Evolutionary conservation across 2,797 vertebrate species (phyloP), one percentile per base, ranked within the genome.

Genomic region (Labroides dimidiatus): DNA sequence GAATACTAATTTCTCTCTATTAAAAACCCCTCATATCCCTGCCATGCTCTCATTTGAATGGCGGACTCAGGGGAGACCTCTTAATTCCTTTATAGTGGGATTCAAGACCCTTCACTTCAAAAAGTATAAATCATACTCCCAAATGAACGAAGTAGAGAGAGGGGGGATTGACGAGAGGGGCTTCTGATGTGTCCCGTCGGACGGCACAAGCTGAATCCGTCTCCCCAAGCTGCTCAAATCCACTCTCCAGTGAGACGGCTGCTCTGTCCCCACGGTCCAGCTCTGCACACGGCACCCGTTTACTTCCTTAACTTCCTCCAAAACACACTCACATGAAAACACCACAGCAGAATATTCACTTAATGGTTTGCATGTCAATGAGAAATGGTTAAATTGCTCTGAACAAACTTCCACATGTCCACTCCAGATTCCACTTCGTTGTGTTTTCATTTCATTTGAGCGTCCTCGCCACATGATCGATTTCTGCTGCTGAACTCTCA

Each of bases 121-220:
- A 94, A 94, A 94, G 94, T 95, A 93, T 93, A 94, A 95, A 94
- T 95, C 94, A 94, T 94, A 95, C 93, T 95, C 94, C 93, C 94
- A 95, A 94, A 94, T 94, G 93, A 94, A 93, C n/a, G 87, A 88
- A 85, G 85, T 84, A 86, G 80, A 48, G 47, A 68, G 86, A 68
- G 83, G 66, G 78, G 83, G 84, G 91, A 70, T 88, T 91, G 89
- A 85, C 81, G 91, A 89, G 72, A 80, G 84, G 87, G 83, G 82
- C 91, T 87, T 95, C 91, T 94, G 94, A 94, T 94, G 94, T 95
- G 91, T 94, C 90, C 91, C 90, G 85, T 88, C 64, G 87, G 90
- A 93, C 79, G 68, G 81, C 77, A 68, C 65, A 23, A 85, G 89
- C 87, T 79, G 86, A 89, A 86, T 91, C 85, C 54, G 81, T 92